Evolutionary conservation across 2,113 vertebrate genomes (phyloP).

Genomic region (Corvus cornix): DNA sequence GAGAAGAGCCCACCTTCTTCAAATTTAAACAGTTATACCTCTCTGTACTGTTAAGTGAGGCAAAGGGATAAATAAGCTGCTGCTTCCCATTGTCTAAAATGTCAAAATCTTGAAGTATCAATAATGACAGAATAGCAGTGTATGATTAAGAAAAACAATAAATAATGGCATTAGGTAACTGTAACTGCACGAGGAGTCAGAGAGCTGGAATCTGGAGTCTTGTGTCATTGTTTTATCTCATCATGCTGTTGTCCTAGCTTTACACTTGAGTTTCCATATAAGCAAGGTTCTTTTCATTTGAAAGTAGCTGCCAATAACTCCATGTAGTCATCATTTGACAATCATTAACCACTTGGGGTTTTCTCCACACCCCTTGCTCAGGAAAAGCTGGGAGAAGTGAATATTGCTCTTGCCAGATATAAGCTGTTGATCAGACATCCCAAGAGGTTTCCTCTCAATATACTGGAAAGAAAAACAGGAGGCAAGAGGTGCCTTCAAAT

Average conservation of each 20-base stretch:
- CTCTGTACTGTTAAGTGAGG: neutral
- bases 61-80: neutral
- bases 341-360: neutral
- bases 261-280: neutral
- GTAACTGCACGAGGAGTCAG: neutral
- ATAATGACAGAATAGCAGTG: neutral
- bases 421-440: neutral
- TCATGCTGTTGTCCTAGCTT: neutral
- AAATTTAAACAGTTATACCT: neutral
- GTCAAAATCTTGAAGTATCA: neutral
- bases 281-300: neutral
- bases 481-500: neutral
- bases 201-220: neutral
- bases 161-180: neutral
- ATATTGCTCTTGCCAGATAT: neutral
- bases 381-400: neutral
- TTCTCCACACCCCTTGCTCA: neutral
- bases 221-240: neutral
- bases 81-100: neutral
- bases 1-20: neutral
- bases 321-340: neutral
- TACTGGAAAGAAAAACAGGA: neutral
- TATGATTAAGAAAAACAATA: neutral
- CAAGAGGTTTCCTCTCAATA: neutral
- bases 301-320: neutral